These are phyloP conservation scores for Oreochromis grahami DNA, from an alignment of 2,797 vertebrate species.

Conservation along the genomic window DNA sequence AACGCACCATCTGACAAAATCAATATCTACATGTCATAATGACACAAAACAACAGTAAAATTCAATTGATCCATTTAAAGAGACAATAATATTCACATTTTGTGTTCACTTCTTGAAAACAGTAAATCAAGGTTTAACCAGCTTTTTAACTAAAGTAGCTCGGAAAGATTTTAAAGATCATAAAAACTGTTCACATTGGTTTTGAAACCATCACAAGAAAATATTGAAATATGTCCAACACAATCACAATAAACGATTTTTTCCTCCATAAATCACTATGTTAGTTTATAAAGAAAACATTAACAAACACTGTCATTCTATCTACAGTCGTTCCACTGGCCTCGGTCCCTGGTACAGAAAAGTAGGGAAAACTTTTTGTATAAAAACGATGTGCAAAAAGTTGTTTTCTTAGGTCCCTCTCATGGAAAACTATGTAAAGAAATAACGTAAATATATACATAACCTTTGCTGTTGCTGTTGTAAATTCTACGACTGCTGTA, in stretches of 20 bases:
- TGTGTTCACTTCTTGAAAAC: constrained; percentile 44
- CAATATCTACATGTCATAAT: constrained; percentile 65
- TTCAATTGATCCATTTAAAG: constrained; percentile 53
- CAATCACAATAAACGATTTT: constrained; percentile 61
- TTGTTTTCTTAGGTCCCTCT: constrained; percentile 54
- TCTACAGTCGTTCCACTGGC: constrained; percentile 68
- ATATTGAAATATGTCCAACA: constrained; percentile 74
- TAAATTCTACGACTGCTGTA: constrained; percentile 20
- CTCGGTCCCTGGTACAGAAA: constrained; percentile 55
- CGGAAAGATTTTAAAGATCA: constrained; percentile 43
- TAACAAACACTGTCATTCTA: constrained; percentile 48
- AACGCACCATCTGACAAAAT: constrained; percentile 44
- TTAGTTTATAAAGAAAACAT: constrained; percentile 62
- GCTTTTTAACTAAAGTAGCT: constrained; percentile 35
- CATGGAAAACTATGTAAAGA: constrained; percentile 41
- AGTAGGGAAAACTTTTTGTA: constrained; percentile 41
- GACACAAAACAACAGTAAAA: constrained; percentile 66
- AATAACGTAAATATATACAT: constrained; percentile 51
- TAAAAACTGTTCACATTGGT: constrained; percentile 60
- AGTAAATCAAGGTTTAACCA: constrained; percentile 37
- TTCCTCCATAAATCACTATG: constrained; percentile 58
- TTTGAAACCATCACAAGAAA: constrained; percentile 66
- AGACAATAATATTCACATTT: constrained; percentile 63
- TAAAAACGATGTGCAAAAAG: constrained; percentile 68
- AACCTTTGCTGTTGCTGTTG: constrained; percentile 23